Evolutionary conservation across 2,888 invertebrate genomes (phyloP).

Genomic region (Eueremaeus valkanovi): DNA sequence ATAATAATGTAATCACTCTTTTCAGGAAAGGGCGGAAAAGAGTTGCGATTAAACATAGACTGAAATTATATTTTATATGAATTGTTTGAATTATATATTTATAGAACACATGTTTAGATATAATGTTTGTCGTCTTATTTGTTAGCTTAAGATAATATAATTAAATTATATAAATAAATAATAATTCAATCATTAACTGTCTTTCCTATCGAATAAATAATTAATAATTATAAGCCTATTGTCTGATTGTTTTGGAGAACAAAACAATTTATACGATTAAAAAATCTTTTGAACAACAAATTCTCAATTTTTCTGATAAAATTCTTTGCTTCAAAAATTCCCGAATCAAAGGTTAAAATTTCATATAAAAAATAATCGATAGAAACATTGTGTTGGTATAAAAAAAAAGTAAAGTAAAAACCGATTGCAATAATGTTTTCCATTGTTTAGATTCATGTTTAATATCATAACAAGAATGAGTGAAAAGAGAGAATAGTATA

Average conservation of each 20-base stretch:
- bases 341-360: not conserved
- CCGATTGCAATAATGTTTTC: no score
- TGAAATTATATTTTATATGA: slow-evolving; percentile 3
- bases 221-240: no score
- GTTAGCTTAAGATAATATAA: not conserved
- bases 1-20: not conserved
- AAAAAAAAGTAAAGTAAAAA: no score
- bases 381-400: no score
- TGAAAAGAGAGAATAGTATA: no score
- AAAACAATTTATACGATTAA: no score
- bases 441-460: no score
- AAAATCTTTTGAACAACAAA: no score
- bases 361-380: no score
- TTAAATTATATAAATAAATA: not conserved
- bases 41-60: not conserved
- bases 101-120: not conserved
- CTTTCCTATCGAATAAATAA: not conserved
- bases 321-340: no score
- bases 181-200: not conserved
- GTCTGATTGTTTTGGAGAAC: not conserved
- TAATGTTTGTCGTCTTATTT: not conserved
- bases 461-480: no score
- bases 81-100: not conserved
- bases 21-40: not conserved
- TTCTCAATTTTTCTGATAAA: no score